Evolutionary conservation across 1,140 invertebrate species (phyloP).

Genomic region (Micrasema minimum): DNA sequence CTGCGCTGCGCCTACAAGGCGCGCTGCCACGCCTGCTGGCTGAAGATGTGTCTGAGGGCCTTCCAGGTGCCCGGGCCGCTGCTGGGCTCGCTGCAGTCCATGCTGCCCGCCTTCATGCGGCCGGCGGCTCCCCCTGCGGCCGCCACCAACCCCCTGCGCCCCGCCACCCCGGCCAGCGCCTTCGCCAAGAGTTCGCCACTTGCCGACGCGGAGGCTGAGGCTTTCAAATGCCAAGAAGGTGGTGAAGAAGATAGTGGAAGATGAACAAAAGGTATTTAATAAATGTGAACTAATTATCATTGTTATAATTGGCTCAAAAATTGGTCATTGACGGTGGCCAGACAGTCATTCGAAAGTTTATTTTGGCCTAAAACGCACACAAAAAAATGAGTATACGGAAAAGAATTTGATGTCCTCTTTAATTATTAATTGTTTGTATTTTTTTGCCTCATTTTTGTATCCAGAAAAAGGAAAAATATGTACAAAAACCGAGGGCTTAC

Average conservation of each 20-base stretch:
- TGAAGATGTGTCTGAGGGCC: conserved; percentile 83
- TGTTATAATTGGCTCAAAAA: no score
- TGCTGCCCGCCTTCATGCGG: conserved; percentile 70
- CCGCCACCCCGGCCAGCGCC: neutral
- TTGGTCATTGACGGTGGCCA: no score
- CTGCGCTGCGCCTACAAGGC: conserved; percentile 75
- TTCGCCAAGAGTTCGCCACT: conserved; percentile 12
- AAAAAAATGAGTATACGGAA: no score
- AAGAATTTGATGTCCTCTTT: no score
- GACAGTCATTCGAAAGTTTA: no score
- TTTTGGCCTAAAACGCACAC: no score
- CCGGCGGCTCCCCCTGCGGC: conserved; percentile 48
- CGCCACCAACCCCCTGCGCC: conserved; percentile 10
- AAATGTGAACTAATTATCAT: no score
- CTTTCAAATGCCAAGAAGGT: conserved; percentile 53
- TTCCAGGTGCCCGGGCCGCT: conserved; percentile 79
- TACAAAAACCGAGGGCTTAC: no score
- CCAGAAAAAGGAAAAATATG: no score
- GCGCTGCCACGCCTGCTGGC: conserved; percentile 87
- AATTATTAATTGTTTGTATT: no score
- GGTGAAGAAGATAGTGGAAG: conserved; percentile 43
- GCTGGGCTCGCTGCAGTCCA: conserved; percentile 71
- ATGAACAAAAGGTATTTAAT: conserved; percentile 56
- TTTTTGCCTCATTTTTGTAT: no score
- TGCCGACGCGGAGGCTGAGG: conserved; percentile 57